Evolutionary conservation across 2,113 vertebrate genomes (phyloP).

Genomic region (Arenaria interpres): DNA sequence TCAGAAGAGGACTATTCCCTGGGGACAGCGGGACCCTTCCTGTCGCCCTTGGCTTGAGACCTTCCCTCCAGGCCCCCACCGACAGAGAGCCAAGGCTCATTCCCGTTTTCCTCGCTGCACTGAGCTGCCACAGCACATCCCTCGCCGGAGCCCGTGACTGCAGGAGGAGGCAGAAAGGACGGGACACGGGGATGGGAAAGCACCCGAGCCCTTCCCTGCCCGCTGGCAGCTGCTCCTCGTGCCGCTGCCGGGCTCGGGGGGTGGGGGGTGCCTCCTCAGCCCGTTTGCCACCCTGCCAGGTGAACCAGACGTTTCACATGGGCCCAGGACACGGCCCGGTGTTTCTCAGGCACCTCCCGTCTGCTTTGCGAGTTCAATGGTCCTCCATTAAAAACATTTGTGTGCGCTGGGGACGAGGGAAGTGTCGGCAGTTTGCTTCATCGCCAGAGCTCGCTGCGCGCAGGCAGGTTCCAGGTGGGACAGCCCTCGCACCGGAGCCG

Average conservation of each 20-base stretch:
- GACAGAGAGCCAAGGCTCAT: fast-evolving
- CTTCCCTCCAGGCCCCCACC: not conserved
- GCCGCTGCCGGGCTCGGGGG: fast-evolving
- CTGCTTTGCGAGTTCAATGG: fast-evolving
- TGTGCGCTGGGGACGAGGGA: fast-evolving
- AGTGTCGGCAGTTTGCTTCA: fast-evolving
- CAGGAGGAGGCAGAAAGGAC: not conserved
- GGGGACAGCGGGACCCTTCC: not conserved
- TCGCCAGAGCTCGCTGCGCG: fast-evolving
- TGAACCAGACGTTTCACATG: fast-evolving
- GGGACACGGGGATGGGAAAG: not conserved
- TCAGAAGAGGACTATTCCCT: not conserved
- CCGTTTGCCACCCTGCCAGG: too few relatives aligned
- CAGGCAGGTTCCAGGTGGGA: fast-evolving
- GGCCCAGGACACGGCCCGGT: fast-evolving
- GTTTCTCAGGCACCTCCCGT: fast-evolving
- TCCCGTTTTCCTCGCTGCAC: not conserved
- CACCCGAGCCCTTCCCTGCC: not conserved
- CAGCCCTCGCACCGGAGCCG: fast-evolving
- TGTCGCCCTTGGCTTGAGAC: fast-evolving
- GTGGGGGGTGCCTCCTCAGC: fast-evolving
- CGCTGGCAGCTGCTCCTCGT: fast-evolving
- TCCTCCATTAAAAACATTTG: not conserved
- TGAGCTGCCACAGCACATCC: fast-evolving
- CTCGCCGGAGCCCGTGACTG: not conserved